A percentile compares a stretch with the other conserved stretches of the same genome.
Conservation (phyloP, 2,888 invertebrate species). For the Cyclophora punctaria region DNA sequence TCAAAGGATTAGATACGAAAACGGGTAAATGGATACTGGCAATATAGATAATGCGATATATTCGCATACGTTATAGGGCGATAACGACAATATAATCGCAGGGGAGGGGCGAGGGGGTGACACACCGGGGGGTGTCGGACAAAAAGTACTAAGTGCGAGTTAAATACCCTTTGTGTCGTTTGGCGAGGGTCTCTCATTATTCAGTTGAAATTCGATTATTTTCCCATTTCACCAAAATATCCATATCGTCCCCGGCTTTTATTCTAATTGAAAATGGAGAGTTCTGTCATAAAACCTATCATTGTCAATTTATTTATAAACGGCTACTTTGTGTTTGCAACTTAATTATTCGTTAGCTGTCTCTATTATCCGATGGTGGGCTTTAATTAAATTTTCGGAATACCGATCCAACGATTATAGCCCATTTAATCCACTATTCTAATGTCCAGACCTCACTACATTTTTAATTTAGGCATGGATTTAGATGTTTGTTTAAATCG, state of each 20-base stretch:
- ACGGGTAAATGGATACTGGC: slow-evolving; percentile 65
- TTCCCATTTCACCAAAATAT: slow-evolving; percentile 73
- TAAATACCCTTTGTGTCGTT: slow-evolving; percentile 73
- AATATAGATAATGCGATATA: slow-evolving; percentile 67
- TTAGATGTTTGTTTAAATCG: no score
- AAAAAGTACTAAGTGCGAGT: slow-evolving; percentile 74
- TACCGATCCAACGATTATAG: no score
- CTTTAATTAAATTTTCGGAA: no score
- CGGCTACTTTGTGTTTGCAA: slow-evolving; percentile 28
- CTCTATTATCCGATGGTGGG: no score
- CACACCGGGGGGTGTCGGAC: slow-evolving; percentile 47
- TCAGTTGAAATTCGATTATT: slow-evolving; percentile 73
- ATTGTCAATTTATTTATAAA: slow-evolving; percentile 54
- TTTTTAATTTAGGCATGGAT: no score
- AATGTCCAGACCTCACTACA: no score
- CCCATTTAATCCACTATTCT: no score
- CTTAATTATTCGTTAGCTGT: slow-evolving; percentile 18
- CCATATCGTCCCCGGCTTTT: slow-evolving; percentile 71
- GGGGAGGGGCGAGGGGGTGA: slow-evolving; percentile 29
- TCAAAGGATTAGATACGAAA: slow-evolving; percentile 68
- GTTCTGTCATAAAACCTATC: slow-evolving; percentile 46
- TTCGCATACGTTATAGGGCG: slow-evolving; percentile 70
- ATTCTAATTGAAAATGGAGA: slow-evolving; percentile 68
- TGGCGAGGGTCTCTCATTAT: slow-evolving; percentile 71
- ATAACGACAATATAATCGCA: slow-evolving; percentile 69